Evolutionary conservation across 2,113 vertebrate species (phyloP).

Genomic region (Corapipo altera): DNA sequence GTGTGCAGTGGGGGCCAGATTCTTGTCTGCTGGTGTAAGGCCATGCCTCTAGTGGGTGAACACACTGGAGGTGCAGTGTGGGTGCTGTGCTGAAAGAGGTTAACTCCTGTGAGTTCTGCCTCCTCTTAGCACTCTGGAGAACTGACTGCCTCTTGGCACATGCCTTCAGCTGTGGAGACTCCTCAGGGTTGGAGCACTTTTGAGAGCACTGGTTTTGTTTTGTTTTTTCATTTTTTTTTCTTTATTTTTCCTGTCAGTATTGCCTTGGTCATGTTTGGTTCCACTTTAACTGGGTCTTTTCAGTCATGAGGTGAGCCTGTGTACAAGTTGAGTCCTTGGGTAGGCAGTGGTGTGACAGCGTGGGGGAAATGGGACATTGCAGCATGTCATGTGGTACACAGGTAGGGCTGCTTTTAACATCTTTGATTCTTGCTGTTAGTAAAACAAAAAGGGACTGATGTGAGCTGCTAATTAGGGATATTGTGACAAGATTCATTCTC

Average conservation of each 20-base stretch:
- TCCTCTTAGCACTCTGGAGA: background rate
- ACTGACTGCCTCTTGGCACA: background rate
- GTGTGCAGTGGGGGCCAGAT: background rate
- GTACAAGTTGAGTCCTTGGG: background rate
- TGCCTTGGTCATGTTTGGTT: background rate
- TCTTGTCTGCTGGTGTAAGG: rapidly evolving
- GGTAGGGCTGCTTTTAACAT: background rate
- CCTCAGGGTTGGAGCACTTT: background rate
- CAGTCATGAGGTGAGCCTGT: background rate
- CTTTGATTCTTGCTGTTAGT: background rate
- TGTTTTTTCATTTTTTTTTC: background rate
- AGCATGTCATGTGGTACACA: background rate
- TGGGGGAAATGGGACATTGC: background rate
- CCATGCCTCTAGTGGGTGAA: background rate
- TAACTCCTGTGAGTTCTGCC: background rate
- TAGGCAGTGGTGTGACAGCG: background rate
- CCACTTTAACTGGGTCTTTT: background rate
- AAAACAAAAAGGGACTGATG: background rate
- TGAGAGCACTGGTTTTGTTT: background rate
- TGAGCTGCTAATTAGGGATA: background rate
- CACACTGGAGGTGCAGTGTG: background rate
- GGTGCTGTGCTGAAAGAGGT: background rate
- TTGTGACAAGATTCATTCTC: background rate
- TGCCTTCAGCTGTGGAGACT: background rate
- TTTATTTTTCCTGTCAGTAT: background rate